phyloP scores from a whole-genome alignment of 2,797 vertebrate genomes.

The Margarornis squamiger region DNA sequence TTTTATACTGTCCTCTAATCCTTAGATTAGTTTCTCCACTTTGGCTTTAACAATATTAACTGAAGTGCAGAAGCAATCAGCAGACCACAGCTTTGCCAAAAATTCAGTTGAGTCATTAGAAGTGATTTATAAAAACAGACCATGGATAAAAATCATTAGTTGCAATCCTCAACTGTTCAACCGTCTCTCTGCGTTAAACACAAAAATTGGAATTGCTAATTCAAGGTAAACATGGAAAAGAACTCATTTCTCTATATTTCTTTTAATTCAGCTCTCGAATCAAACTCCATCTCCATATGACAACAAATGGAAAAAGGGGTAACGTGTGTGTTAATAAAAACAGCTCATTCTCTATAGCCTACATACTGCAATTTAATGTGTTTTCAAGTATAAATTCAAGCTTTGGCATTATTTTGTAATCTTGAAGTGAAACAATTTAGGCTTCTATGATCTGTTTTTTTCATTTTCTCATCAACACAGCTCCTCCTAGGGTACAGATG shows the following conservation, averaged over 20 bases:
- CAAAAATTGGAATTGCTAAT: not conserved
- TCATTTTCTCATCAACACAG: constrained; percentile 8
- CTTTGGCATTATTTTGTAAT: constrained; percentile 5
- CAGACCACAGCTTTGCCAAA: not conserved
- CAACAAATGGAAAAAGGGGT: not conserved
- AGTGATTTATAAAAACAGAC: constrained; percentile 24
- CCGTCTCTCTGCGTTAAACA: not conserved
- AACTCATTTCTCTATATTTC: not conserved
- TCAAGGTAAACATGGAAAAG: not conserved
- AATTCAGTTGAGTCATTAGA: constrained; percentile 16
- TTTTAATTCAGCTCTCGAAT: not conserved
- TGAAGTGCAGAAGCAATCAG: constrained; percentile 3
- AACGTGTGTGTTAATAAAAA: not conserved
- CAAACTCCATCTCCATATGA: not conserved
- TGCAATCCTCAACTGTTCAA: not conserved
- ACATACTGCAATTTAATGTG: not conserved
- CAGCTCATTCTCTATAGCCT: not conserved
- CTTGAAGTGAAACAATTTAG: not conserved
- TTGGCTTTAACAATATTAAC: constrained; percentile 25
- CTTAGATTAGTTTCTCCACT: constrained; percentile 4
- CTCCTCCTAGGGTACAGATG: constrained; percentile 15
- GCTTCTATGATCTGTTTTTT: not conserved
- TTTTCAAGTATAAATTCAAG: not conserved
- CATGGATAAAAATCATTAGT: not conserved
- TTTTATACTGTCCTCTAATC: not conserved